These are phyloP conservation scores for Microtus ochrogaster DNA, from an alignment of 2,113 vertebrate species.

Conservation along the genomic window DNA sequence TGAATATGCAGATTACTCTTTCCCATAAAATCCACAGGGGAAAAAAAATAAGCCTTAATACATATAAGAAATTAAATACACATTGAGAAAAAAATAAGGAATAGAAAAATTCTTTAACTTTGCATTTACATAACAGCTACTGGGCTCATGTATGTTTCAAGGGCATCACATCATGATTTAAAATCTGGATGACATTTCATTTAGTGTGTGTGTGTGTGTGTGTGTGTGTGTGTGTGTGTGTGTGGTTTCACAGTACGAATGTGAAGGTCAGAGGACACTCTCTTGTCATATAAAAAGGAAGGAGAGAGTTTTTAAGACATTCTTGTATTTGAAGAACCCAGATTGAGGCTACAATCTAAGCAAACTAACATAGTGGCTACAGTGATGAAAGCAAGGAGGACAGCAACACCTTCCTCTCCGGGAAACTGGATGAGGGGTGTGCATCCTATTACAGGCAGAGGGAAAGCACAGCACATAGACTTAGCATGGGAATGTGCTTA, in stretches of 20 bases:
- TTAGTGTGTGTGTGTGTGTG: neutral
- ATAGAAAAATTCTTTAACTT: neutral
- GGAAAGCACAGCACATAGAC: neutral
- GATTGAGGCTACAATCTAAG: neutral
- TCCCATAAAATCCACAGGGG: neutral
- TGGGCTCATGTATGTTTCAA: constrained; percentile 16
- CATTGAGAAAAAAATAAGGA: neutral
- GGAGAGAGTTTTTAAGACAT: constrained; percentile 1
- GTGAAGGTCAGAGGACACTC: neutral
- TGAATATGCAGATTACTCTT: neutral
- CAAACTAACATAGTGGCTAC: neutral
- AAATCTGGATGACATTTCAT: neutral
- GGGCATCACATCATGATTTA: neutral
- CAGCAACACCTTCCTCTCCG: neutral
- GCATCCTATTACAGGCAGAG: neutral
- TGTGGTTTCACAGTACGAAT: neutral
- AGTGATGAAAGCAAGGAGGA: neutral
- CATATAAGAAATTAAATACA: neutral
- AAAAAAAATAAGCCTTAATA: constrained; percentile 14
- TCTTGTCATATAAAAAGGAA: neutral
- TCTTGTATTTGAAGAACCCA: neutral
- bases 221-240: neutral
- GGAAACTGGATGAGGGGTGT: neutral
- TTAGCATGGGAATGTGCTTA: neutral
- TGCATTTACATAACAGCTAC: neutral